Base-by-base conservation (phyloP, 37 sponge, comb jelly and placozoan genomes). In the Ephydatia muelleri region DNA sequence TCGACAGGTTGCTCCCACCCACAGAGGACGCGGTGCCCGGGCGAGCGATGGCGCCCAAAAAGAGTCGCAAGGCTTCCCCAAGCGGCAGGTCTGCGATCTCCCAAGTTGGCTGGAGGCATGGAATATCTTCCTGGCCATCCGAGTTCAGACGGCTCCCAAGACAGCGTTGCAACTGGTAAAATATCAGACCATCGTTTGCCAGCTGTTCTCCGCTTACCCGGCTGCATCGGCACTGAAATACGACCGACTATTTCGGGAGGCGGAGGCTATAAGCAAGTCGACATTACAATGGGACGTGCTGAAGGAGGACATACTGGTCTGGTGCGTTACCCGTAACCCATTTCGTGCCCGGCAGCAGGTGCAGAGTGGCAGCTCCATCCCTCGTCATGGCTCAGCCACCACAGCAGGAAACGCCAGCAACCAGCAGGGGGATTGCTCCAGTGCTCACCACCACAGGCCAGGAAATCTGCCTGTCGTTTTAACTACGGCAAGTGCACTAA, bases 101-200 rank as follows among this genome's bases (percentile, higher is more conserved):
- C 30, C 78, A 27, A 39, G 72, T 13, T 85, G 86, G 86, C 49
- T 85, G 12, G 79, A 85, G 68, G 86, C 86, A 0, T 85, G 86
- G 86, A 85, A 85, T 71, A 48, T 37, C 71, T 85, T 78, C 48
- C 65, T 75, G 16, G 75, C 67, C 40, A 37, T 49, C 28, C 38
- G 38, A 16, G 38, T 67, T 31, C 37, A 38, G 35, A 35, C 23
- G 68, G 22, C n/a, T 23, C 84, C 77, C 31, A 16, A 19, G 33
- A 75, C 30, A 38, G 86, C 86, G 30, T 34, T 85, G 47, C 79
- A 85, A 43, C 70, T 85, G 23, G 71, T 40, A 38, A 77, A 77
- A 29, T 85, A 85, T 40, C 86, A 85, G 79, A 79, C 79, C 26
- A 16, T 77, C 66, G 67, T 84, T 11, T 35, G 48, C 38, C 75